phyloP scores from a whole-genome alignment of 2,888 invertebrate genomes.

The Allophyes oxyacanthae region DNA sequence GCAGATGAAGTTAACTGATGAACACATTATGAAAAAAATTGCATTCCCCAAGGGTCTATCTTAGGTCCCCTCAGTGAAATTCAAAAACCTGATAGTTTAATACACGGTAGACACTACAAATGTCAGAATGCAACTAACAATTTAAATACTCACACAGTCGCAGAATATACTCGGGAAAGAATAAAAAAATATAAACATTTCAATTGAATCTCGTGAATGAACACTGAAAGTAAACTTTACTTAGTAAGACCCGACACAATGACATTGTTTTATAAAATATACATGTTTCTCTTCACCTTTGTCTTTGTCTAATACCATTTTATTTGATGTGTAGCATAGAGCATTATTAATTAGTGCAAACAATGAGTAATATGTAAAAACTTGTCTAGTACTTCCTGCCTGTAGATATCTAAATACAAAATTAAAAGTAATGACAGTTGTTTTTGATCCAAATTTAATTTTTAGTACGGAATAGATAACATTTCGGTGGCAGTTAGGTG shows the following conservation, averaged over 20 bases:
- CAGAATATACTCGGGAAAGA: constrained; percentile 2
- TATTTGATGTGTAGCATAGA: not conserved
- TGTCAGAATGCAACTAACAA: too few species aligned
- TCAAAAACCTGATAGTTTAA: too few species aligned
- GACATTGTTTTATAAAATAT: constrained; percentile 35
- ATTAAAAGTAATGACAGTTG: too few species aligned
- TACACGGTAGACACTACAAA: too few species aligned
- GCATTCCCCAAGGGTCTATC: too few species aligned
- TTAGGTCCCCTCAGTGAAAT: too few species aligned
- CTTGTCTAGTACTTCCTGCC: not conserved
- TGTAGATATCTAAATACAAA: too few species aligned
- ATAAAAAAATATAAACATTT: constrained; percentile 14
- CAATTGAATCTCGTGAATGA: constrained; percentile 6
- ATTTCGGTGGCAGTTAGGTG: too few species aligned
- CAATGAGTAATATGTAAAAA: not conserved
- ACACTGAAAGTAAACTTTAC: constrained; percentile 17
- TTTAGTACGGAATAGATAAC: too few species aligned
- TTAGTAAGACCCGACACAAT: constrained; percentile 27
- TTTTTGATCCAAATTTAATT: too few species aligned
- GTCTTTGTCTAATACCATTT: constrained; percentile 14
- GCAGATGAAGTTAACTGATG: too few species aligned
- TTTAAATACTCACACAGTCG: not conserved
- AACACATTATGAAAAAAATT: too few species aligned
- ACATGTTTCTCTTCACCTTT: constrained; percentile 22
- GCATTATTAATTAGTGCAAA: not conserved